Base-by-base conservation (phyloP, 2,113 vertebrate species). In the Phrynosoma platyrhinos region DNA sequence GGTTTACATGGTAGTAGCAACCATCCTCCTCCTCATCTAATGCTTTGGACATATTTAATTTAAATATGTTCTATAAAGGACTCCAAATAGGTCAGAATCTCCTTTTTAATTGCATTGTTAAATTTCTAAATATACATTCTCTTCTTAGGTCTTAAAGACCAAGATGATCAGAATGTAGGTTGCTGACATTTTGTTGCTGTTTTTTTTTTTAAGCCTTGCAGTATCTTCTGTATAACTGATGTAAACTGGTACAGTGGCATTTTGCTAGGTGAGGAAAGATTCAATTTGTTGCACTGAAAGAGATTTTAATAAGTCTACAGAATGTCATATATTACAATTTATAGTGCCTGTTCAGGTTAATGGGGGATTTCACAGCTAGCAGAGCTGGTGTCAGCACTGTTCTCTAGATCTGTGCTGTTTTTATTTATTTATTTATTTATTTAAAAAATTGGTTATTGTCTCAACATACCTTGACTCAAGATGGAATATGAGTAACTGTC, bases 41-140 rank as follows among this genome's bases (percentile, higher is more conserved):
- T 32, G 66, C 25, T 78, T 66, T 64, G 71, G 85, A 47, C 71
- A 84, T 64, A 86, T 64, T 79, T 47, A 89, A n/a, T 32, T 90
- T 84, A 79, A 82, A 79, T 87, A 74, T 87, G 72, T 79, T 88
- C n/a, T 5, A 86, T 74, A 88, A 2, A 72, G 40, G 86, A 78
- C 88, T 90, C 93, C 91, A 94, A 91, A 77, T 23, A 25, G 76
- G 20, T 18, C 36, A 0, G 16, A 77, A 92, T 52, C 81, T 88
- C 27, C 0, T 25, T 88, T 87, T 91, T 87, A 93, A 91, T 95
- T 94, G 66, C 36, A n/a, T 89, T 72, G 91, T 89, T 89, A 27
- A 23, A 71, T 47, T 82, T 27, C 36, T 80, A 55, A 86, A 90
- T 27, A 30, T 79, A 9, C 20, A 42, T 89, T 81, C 58, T 88